Evolutionary conservation across 2,797 vertebrate species (phyloP), one percentile per base, ranked within the genome.

Genomic region (Pseudocheirus occidentalis): DNA sequence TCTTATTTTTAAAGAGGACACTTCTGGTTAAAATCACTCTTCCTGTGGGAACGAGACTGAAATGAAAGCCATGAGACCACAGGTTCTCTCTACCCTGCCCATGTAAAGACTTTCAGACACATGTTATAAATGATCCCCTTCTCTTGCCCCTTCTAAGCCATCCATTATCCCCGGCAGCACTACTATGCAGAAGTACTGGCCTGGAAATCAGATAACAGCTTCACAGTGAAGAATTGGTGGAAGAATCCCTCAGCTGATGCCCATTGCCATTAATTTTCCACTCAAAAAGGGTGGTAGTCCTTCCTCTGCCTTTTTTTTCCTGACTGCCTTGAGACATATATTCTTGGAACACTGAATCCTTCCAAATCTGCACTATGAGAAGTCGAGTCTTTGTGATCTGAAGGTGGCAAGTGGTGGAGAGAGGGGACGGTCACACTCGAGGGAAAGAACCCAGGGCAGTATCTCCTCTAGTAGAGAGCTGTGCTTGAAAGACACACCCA

Each of bases 151-250:
- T n/a, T 73, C 93, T 90, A 52, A 92, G 92, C 1, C 13, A 93
- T 53, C 59, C 53, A 7, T 58, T 11, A 95, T 6, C 3, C 7
- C 96, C 92, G 31, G 91, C 96, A 94, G 57, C 5, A 53, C 90
- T 90, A 18, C 27, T 52, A 92, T 53, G 90, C 10, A 91, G 94
- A 90, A 90, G 50, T 93, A 90, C 28, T 54, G 0, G 54, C 94
- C 91, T 94, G 90, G 95, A 98, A 97, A 98, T 97, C 94, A 94
- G 97, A 94, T 54, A 57, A 31, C 18, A 93, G 92, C 40, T 58
- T 92, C 91, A 40, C n/a, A 95, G 34, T 2, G 29, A 93, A 94
- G 29, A 91, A 53, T 55, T 0, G 28, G 59, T 94, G 31, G 97
- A 95, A 92, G 90, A 93, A 90, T 28, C 7, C 21, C 94, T 95